Percentiles rank a stretch among this genome's conserved stretches.
These are phyloP conservation scores for Apamea sordens DNA, from an alignment of 2,888 invertebrate species.

Conservation along the genomic window DNA sequence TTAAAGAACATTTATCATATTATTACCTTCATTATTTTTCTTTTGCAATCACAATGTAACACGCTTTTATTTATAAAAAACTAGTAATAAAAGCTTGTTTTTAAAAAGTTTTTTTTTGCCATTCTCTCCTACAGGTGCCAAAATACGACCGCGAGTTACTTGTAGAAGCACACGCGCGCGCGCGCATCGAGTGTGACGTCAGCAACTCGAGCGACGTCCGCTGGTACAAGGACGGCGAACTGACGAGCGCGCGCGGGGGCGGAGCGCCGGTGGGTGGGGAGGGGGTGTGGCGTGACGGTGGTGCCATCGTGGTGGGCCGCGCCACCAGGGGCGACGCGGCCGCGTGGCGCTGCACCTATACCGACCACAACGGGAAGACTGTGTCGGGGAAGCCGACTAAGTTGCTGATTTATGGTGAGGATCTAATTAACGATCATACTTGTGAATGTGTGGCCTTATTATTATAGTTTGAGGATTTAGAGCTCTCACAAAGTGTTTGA, in stretches of 20 bases:
- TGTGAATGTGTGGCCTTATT: not conserved
- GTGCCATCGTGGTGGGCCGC: conserved; percentile 80
- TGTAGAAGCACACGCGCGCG: conserved; percentile 81
- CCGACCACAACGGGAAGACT: conserved; percentile 91
- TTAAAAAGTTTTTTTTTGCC: not conserved
- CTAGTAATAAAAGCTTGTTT: too few species aligned
- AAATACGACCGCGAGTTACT: conserved; percentile 79
- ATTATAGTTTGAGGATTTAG: not conserved
- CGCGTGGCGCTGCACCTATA: conserved; percentile 93
- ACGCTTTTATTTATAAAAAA: too few species aligned
- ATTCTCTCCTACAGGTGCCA: conserved; percentile 65
- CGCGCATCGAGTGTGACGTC: conserved; percentile 79
- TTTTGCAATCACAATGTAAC: too few species aligned
- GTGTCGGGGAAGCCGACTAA: conserved; percentile 87
- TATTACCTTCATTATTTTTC: too few species aligned
- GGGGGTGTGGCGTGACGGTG: conserved; percentile 77
- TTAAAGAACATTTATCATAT: too few species aligned
- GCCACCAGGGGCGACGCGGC: conserved; percentile 92
- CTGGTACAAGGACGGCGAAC: conserved; percentile 86
- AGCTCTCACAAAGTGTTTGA: not conserved
- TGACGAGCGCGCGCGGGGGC: conserved; percentile 51
- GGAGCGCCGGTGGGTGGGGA: conserved; percentile 70
- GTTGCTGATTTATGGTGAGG: conserved; percentile 82
- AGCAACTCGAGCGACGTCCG: conserved; percentile 79
- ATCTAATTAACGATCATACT: not conserved